Percentiles rank a stretch among this genome's conserved stretches.
Conservation (phyloP, 2,888 invertebrate genomes). For the Aricia artaxerxes region DNA sequence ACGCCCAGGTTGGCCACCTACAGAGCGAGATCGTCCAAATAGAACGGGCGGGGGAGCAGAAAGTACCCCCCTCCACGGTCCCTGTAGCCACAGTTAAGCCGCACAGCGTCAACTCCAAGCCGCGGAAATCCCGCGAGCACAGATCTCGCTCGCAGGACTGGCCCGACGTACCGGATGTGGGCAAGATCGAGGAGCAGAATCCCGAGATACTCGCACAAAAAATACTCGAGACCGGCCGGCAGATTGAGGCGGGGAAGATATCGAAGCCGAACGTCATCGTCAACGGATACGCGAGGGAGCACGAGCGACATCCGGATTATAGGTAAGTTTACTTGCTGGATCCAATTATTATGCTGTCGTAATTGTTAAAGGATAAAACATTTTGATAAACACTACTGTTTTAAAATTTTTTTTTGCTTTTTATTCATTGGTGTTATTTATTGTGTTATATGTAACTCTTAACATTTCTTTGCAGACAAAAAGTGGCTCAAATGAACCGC, state of each 20-base stretch:
- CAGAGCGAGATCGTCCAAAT: constrained; percentile 89
- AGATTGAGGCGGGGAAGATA: constrained; percentile 91
- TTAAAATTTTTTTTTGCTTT: no score
- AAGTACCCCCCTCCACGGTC: constrained; percentile 63
- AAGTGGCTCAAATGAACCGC: constrained; percentile 50
- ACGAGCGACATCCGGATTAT: constrained; percentile 56
- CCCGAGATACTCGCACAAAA: constrained; percentile 94
- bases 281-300: constrained; percentile 65
- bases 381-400: no score
- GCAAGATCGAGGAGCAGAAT: constrained; percentile 95
- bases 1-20: constrained; percentile 88
- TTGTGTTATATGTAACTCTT: not conserved
- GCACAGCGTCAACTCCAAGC: constrained; percentile 64
- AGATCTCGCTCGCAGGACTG: constrained; percentile 92
- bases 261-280: constrained; percentile 66
- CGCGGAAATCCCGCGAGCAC: constrained; percentile 83
- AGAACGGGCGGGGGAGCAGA: constrained; percentile 86
- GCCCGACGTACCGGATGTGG: constrained; percentile 94
- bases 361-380: no score
- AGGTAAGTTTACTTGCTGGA: constrained; percentile 39
- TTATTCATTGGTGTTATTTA: not conserved
- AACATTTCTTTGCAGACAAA: constrained; percentile 32
- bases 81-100: constrained; percentile 72
- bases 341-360: not conserved
- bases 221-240: constrained; percentile 92